These are phyloP conservation scores for Stegodyphus mimosarum DNA, from an alignment of 1,140 invertebrate species.

Conservation along the genomic window DNA sequence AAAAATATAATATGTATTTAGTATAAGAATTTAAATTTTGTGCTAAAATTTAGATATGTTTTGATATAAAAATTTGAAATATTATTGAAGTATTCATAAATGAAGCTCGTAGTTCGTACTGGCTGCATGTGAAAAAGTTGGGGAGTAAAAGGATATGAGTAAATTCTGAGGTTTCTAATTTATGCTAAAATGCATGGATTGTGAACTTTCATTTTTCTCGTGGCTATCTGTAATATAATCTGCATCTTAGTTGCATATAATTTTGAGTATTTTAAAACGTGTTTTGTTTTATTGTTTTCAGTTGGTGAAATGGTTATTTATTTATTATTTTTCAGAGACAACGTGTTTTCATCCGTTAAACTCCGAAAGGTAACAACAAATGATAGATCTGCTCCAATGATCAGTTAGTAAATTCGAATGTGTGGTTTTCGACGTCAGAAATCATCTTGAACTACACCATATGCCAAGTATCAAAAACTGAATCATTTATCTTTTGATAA, in stretches of 20 bases:
- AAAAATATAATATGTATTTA: too few species aligned
- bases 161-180: neutral
- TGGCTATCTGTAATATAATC: neutral
- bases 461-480: too few species aligned
- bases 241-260: neutral
- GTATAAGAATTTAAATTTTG: too few species aligned
- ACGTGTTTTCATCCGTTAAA: conserved; percentile 86
- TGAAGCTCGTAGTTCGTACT: too few species aligned
- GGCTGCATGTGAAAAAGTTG: neutral
- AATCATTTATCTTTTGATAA: too few species aligned
- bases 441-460: too few species aligned
- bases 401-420: conserved; percentile 63
- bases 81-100: too few species aligned
- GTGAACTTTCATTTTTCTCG: neutral
- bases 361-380: conserved; percentile 86
- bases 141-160: neutral
- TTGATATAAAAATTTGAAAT: too few species aligned
- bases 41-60: too few species aligned
- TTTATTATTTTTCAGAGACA: conserved; percentile 75
- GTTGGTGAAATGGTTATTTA: neutral
- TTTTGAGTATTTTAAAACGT: neutral
- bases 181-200: neutral
- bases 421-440: too few species aligned
- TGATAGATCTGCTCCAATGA: conserved; percentile 82
- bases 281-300: neutral